Base-by-base conservation (phyloP, 2,797 vertebrate genomes). In the Argentina silus region DNA sequence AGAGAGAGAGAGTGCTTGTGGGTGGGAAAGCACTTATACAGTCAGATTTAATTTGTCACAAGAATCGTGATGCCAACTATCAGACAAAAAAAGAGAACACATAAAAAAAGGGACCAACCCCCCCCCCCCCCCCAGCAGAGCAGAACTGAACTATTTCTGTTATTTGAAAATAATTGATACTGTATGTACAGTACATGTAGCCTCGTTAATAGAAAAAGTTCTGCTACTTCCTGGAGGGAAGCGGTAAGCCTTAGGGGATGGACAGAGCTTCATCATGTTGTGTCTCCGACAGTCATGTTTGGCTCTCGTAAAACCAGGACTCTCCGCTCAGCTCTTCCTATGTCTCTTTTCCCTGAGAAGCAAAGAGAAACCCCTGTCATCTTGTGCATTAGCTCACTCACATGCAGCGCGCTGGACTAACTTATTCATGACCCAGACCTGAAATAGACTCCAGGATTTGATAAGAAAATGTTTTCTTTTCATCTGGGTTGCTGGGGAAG, bases 361-460 rank as follows among this genome's bases (percentile, higher is more conserved):
- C 27, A 1, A 1, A 36, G 27, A 36, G 27, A 15, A 36, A 61
- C 27, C 0, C 14, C 11, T 7, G 23, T 6, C 23, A 5, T 36
- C 27, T 27, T 10, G 6, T 27, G 65, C 70, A 74, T 83, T 74
- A 77, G 78, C 69, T 75, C 74, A 75, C 78, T 77, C 78, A 71
- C 74, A 85, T 77, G 69, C 75, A 63, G 69, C 59, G 72, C 7
- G 76, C 66, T 61, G 72, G 61, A 68, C 79, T 86, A 78, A 86
- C 79, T 85, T 83, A 85, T 86, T 86, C 59, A 86, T 85, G 80
- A 85, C 76, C 79, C 61, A 48, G 76, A 81, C 82, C 78, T 83
- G 80, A 84, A 86, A 83, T 84, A 84, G 82, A 77, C 7, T 23
- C 74, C 63, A 10, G 72, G 51, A 79, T 85, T 72, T 83, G 77